Conservation (phyloP, 2,113 vertebrate species). For the Sinosuthora webbiana region DNA sequence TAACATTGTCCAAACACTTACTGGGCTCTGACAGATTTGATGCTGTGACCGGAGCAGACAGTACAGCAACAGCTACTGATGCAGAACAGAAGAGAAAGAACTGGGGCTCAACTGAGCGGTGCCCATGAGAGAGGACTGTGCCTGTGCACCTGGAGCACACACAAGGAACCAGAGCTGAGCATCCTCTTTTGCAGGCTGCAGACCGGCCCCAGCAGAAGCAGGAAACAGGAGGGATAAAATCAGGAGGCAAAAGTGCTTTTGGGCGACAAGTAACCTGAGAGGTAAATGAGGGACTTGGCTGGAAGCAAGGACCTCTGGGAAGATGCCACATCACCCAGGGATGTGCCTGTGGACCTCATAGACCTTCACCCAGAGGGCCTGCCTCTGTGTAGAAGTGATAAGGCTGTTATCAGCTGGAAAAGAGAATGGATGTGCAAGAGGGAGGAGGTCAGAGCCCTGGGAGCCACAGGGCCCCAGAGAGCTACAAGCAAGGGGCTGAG, state of each 20-base stretch:
- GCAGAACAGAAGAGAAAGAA: neutral
- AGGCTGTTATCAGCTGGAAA: neutral
- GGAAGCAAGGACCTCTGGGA: neutral
- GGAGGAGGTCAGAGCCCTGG: neutral
- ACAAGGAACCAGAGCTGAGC: fast-evolving
- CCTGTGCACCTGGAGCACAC: fast-evolving
- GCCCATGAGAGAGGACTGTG: fast-evolving
- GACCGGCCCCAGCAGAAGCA: fast-evolving
- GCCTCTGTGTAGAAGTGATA: neutral
- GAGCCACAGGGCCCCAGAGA: fast-evolving
- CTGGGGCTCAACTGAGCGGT: neutral
- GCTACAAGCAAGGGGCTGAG: neutral
- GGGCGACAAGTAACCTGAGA: neutral
- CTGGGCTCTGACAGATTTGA: neutral
- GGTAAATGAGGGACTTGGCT: fast-evolving
- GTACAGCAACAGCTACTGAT: fast-evolving
- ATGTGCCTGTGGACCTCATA: fast-evolving
- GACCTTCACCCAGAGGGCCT: neutral
- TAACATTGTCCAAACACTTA: neutral
- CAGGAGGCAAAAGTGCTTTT: fast-evolving
- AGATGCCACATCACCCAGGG: neutral
- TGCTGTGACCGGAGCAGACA: neutral
- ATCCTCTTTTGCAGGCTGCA: neutral
- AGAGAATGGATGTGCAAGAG: fast-evolving
- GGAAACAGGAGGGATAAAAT: neutral